A percentile compares a stretch with the other conserved stretches of the same genome.
phyloP scores from a whole-genome alignment of 2,797 vertebrate species.

The Streptopelia turtur region DNA sequence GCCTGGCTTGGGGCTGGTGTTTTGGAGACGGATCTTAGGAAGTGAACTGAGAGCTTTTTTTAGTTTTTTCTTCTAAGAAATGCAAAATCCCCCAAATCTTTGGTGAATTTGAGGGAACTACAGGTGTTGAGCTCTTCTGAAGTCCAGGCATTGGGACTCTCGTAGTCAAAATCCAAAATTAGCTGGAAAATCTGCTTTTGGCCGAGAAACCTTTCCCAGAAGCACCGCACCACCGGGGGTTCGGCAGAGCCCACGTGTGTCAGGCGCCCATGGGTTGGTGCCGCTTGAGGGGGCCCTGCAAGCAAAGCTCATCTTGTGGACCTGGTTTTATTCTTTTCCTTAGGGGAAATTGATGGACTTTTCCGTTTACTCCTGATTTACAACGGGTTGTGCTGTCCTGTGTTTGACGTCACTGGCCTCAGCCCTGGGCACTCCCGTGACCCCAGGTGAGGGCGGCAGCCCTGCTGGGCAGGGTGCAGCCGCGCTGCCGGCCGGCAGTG shows the following conservation, averaged over 20 bases:
- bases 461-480: fast-evolving
- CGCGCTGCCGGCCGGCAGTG: neutral
- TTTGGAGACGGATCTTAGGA: neutral
- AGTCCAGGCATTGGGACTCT: neutral
- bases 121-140: neutral
- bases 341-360: neutral
- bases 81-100: neutral
- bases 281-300: neutral
- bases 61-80: neutral
- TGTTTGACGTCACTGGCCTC: neutral
- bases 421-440: neutral
- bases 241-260: neutral
- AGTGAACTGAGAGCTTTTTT: neutral
- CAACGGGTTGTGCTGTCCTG: neutral
- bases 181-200: neutral
- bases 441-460: neutral
- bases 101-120: neutral
- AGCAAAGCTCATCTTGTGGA: neutral
- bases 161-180: neutral
- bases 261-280: neutral
- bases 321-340: neutral
- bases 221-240: fast-evolving
- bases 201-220: neutral
- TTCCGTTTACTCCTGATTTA: neutral
- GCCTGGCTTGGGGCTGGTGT: neutral